Percentiles rank a stretch among this genome's conserved stretches.
Evolutionary conservation across 2,888 invertebrate species (phyloP).

Genomic region (Ennomos fuscantarius): DNA sequence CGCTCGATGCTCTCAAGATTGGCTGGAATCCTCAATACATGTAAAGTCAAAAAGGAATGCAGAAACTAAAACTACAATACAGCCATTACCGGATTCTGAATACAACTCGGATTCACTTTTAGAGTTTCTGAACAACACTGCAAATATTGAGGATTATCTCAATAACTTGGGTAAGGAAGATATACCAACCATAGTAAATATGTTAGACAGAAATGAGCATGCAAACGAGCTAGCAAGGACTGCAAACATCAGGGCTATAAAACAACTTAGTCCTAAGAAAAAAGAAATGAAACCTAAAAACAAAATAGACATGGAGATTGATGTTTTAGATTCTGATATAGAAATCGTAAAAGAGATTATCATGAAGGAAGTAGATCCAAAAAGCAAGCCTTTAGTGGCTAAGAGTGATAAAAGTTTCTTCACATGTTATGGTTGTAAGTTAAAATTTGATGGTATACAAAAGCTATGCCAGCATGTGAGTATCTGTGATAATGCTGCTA

Average conservation of each 20-base stretch:
- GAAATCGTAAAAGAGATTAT: constrained; percentile 70
- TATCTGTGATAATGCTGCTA: constrained; percentile 64
- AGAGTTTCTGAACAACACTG: constrained; percentile 78
- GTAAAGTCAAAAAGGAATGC: constrained; percentile 61
- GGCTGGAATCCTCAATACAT: constrained; percentile 70
- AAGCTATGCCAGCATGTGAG: constrained; percentile 71
- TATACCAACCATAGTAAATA: constrained; percentile 75
- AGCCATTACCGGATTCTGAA: constrained; percentile 77
- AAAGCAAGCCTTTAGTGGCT: constrained; percentile 37
- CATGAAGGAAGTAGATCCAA: constrained; percentile 62
- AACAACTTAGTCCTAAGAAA: constrained; percentile 68
- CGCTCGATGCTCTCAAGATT: constrained; percentile 76
- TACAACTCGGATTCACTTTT: constrained; percentile 79
- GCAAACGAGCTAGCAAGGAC: constrained; percentile 52
- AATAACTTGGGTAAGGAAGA: constrained; percentile 78
- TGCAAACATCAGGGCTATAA: constrained; percentile 52
- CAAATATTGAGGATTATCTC: constrained; percentile 76
- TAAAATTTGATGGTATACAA: constrained; percentile 60
- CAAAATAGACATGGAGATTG: constrained; percentile 69
- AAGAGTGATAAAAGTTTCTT: constrained; percentile 50
- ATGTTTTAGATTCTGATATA: constrained; percentile 71
- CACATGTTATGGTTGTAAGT: constrained; percentile 72
- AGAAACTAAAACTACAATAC: constrained; percentile 68
- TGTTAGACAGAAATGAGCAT: constrained; percentile 71
- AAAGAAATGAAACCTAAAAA: constrained; percentile 53